phyloP scores from a whole-genome alignment of 2,888 invertebrate genomes.

The Watsonalla cultraria region DNA sequence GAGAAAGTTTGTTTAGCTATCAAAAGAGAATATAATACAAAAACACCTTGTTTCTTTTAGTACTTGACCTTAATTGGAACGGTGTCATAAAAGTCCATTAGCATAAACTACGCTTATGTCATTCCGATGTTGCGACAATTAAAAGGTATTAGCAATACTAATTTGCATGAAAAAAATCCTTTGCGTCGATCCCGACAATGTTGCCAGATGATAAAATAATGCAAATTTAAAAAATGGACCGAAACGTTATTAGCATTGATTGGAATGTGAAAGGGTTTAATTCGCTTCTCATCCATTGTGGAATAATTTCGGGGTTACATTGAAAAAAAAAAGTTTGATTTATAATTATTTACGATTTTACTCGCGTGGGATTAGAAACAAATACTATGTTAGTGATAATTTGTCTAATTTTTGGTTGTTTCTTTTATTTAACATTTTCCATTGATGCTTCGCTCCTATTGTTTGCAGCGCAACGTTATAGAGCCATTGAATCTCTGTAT shows the following conservation, averaged over 20 bases:
- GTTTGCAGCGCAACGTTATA: no score
- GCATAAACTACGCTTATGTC: conserved; percentile 1
- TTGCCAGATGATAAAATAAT: neutral
- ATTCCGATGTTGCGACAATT: neutral
- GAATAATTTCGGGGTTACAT: no score
- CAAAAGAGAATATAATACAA: neutral
- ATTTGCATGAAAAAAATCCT: conserved; percentile 2
- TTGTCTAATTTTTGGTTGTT: no score
- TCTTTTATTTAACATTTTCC: no score
- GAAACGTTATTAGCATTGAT: neutral
- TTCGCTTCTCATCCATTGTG: no score
- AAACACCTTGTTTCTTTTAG: neutral
- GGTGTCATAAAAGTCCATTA: neutral
- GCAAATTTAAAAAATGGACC: neutral
- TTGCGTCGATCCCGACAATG: neutral
- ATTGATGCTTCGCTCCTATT: no score
- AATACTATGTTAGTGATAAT: no score
- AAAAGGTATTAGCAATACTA: conserved; percentile 1
- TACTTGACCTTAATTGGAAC: neutral
- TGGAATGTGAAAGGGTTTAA: neutral
- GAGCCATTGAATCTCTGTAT: no score
- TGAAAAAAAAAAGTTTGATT: no score
- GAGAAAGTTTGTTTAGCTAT: neutral
- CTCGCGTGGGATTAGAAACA: no score
- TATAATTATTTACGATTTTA: no score